These are phyloP conservation scores for Ischnus inquisitorius DNA, from an alignment of 2,888 invertebrate genomes.

Conservation along the genomic window DNA sequence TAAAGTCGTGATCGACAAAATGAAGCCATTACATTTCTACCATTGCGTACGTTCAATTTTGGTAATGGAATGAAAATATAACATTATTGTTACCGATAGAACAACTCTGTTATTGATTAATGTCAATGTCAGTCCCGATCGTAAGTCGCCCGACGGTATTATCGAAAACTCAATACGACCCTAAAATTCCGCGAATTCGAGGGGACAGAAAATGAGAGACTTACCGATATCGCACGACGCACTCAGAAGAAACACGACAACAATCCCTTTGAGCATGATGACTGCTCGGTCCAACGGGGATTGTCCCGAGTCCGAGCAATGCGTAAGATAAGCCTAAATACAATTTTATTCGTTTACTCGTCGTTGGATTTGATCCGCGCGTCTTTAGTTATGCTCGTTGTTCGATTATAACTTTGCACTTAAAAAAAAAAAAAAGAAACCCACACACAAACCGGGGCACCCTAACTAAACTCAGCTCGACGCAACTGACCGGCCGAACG, in stretches of 20 bases:
- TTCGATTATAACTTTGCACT: constrained; percentile 66
- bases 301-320: constrained; percentile 1
- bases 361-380: background rate
- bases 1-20: too few relatives aligned
- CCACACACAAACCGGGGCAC: constrained; percentile 41
- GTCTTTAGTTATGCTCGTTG: constrained; percentile 11
- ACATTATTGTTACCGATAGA: too few relatives aligned
- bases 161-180: too few relatives aligned
- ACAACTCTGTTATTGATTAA: too few relatives aligned
- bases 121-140: too few relatives aligned
- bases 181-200: too few relatives aligned
- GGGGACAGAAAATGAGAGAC: constrained; percentile 39
- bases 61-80: too few relatives aligned
- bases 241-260: constrained; percentile 72
- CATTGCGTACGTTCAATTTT: too few relatives aligned
- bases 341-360: background rate
- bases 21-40: too few relatives aligned
- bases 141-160: too few relatives aligned
- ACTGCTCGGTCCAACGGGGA: constrained; percentile 5
- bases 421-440: constrained; percentile 72
- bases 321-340: background rate
- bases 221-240: constrained; percentile 76
- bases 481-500: constrained; percentile 74
- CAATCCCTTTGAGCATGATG: constrained; percentile 75
- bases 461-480: constrained; percentile 60